Evolutionary conservation across 1,140 invertebrate genomes (phyloP).

Genomic region (Drosophila kikkawai): DNA sequence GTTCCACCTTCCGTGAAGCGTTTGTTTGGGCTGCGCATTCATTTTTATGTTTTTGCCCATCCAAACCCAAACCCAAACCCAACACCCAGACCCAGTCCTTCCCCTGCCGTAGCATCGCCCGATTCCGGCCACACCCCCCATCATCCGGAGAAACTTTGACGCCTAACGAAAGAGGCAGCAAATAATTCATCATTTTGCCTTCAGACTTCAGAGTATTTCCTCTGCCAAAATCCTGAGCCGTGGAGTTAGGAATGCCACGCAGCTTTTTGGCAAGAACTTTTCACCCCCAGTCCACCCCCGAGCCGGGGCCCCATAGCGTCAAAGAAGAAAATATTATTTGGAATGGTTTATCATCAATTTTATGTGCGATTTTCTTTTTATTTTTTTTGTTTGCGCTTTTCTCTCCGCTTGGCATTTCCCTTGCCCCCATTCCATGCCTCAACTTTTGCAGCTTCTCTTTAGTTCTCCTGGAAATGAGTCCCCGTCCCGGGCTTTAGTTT

Average conservation of each 20-base stretch:
- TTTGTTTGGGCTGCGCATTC: constrained; percentile 66
- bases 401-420: constrained; percentile 19
- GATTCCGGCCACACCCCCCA: constrained; percentile 11
- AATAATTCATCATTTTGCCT: constrained; percentile 82
- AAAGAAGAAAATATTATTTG: constrained; percentile 79
- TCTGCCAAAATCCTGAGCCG: constrained; percentile 65
- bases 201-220: constrained; percentile 73
- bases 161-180: constrained; percentile 81
- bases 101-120: neutral
- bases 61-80: constrained; percentile 10
- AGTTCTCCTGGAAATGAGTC: constrained; percentile 59
- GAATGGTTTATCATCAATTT: constrained; percentile 84
- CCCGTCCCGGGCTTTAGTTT: constrained; percentile 24
- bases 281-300: constrained; percentile 9
- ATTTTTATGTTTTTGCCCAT: constrained; percentile 80
- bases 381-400: constrained; percentile 57
- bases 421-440: constrained; percentile 8
- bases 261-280: constrained; percentile 41
- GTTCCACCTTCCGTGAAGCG: constrained; percentile 64
- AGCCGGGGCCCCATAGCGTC: constrained; percentile 26
- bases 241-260: constrained; percentile 53
- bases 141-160: constrained; percentile 65
- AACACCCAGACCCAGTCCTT: too few species aligned
- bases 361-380: constrained; percentile 71
- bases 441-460: constrained; percentile 12